Base-by-base conservation (phyloP, 2,888 invertebrate species). In the Aleiodes alternator region DNA sequence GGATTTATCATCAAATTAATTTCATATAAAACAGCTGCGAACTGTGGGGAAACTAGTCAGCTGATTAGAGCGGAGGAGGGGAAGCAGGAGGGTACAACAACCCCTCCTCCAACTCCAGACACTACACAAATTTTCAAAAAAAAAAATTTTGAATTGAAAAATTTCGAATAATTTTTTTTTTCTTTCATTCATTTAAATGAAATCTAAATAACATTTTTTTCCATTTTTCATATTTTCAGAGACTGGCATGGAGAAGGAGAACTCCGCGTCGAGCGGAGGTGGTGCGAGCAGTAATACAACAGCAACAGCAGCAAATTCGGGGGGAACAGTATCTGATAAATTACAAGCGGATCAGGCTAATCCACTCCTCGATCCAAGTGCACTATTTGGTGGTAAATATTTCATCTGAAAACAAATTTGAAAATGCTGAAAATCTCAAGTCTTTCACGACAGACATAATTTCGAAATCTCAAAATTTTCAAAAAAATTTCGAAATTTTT, bases 321-420 rank as follows among this genome's bases (percentile, higher is more conserved):
- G 89, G 86, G 90, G 87, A 87, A 90, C 88, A 88, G 88, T 93
- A 94, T 94, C 90, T 93, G 93, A 90, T 90, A 91, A 89, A 91
- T 91, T 87, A 83, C 89, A 85, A 86, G 88, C 88, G 91, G 92
- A 90, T 90, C 90, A 90, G 90, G 90, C 90, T 89, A 91, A 86
- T 90, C 93, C 94, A 81, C 91, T 96, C 83, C 93, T 96, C 89
- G 96, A 96, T 91, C 95, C 96, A 83, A 95, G 95, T 85, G 94
- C 94, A 80, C 91, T 95, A 81, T 94, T 95, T 87, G 94, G 94
- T 90, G 92, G 92, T 92, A 85, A 90, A 91, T 88, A 77, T 50
- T 53, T 59, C 31, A 23, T 23, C 23, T 23, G 2, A 23, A 23
- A 23, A 23, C 23, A 1, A 23, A 23, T 23, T 1, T 1, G 23